Conservation (phyloP, 2,888 invertebrate genomes). For the Acheta domesticus region DNA sequence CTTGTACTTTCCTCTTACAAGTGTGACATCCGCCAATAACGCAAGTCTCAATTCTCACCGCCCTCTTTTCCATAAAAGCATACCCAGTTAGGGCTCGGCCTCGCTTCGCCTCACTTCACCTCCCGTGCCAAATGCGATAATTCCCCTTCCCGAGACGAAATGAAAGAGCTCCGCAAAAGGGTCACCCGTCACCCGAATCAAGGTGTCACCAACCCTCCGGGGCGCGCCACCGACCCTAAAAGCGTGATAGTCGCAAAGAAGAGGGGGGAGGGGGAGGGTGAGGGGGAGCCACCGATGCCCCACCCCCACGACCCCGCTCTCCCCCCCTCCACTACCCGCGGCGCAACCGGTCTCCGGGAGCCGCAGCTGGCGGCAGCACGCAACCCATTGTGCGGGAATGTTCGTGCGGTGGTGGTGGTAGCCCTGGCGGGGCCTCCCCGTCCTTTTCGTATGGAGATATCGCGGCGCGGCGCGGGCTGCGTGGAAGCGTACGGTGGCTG, state of each 20-base stretch:
- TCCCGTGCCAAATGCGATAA: neutral
- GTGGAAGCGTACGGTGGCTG: neutral
- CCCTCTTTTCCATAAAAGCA: no score
- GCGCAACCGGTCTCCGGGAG: neutral
- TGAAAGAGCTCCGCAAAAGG: no score
- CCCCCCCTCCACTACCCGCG: neutral
- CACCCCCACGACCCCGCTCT: neutral
- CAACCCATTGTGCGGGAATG: slow-evolving; percentile 7
- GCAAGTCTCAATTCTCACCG: no score
- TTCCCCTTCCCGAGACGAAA: neutral
- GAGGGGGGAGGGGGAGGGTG: neutral
- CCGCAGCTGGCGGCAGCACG: slow-evolving; percentile 9
- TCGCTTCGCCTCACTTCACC: neutral
- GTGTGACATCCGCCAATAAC: no score
- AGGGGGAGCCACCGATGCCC: neutral
- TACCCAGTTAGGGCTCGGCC: neutral
- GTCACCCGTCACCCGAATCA: no score
- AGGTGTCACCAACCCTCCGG: no score
- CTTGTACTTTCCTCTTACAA: no score
- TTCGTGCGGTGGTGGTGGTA: slow-evolving; percentile 18
- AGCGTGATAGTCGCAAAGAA: neutral
- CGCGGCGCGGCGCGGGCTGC: neutral
- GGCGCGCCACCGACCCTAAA: no score
- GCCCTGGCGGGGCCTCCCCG: neutral
- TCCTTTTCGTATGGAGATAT: slow-evolving; percentile 9